Evolutionary conservation across 2,888 invertebrate genomes (phyloP), one percentile per base, ranked within the genome.

Genomic region (Eudasyphora cyanicolor): DNA sequence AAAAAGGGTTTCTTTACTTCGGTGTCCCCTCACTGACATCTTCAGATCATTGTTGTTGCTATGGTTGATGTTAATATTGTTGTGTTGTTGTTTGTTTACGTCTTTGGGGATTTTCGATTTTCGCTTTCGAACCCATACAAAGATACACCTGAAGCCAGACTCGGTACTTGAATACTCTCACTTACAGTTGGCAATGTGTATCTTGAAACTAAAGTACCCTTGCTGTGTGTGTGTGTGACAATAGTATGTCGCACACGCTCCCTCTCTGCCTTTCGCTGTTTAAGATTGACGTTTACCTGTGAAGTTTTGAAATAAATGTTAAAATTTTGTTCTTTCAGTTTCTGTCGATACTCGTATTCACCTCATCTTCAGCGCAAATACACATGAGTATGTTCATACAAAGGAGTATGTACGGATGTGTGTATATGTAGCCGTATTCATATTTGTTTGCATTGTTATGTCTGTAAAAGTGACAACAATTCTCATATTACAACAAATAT

Each of bases 251-350:
- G 7, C 6, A 4, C n/a, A n/a, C 49, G 49, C 7, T 49, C 57
- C 8, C 57, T n/a, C 64, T 64, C 64, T 64, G 19, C 38, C 2
- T 75, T 8, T 1, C 1, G 32, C 17, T 70, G 12, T 57, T 49
- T 74, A 24, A 67, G 19, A 35, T 77, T 80, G 76, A 70, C 74
- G 70, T 83, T 80, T 76, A 38, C 79, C 62, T 83, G 83, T 83
- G 83, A 83, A 77, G 69, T 77, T 79, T 82, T 62, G 19, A 74
- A 77, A 70, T 77, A 74, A 69, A 76, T 79, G 42, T 73, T 76
- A 51, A 76, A 60, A 67, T 64, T 57, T 60, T 67, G 35, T 74
- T 45, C 32, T 69, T 67, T 64, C 49, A n/a, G 45, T 51, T 8
- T 38, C 21, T 14, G 67, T 67, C 14, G 24, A 67, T 42, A 60